Percentiles rank a stretch among this genome's conserved stretches.
Conservation (phyloP, 2,113 vertebrate genomes). For the Cyprinus carpio region DNA sequence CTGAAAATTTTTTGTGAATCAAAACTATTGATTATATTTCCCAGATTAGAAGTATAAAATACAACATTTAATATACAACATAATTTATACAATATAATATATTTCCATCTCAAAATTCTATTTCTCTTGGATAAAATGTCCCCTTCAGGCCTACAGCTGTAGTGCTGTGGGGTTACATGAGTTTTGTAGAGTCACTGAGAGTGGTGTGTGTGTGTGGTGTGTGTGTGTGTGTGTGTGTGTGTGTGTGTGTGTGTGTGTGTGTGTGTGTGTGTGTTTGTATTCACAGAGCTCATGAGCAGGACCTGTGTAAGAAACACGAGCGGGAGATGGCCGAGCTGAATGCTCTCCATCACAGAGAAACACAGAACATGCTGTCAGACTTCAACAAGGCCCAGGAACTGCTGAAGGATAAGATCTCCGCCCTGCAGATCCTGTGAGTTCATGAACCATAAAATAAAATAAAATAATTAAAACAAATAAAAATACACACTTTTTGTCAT, state of each 20-base stretch:
- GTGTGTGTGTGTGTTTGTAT: constrained; percentile 11
- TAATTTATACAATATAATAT: no score
- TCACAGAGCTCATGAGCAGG: constrained; percentile 92
- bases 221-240: no score
- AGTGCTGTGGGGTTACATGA: no score
- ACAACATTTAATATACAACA: neutral
- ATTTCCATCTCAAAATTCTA: neutral
- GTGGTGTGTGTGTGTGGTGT: neutral
- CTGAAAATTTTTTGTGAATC: neutral
- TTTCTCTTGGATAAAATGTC: neutral
- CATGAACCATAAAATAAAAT: constrained; percentile 40
- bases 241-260: no score
- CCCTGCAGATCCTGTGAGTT: constrained; percentile 97
- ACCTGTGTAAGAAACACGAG: constrained; percentile 94
- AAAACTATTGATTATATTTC: neutral
- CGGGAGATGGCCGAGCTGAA: constrained; percentile 88
- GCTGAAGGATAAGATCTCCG: constrained; percentile 98
- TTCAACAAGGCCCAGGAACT: constrained; percentile 99
- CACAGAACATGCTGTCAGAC: constrained; percentile 95
- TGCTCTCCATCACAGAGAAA: constrained; percentile 85
- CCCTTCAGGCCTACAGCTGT: neutral
- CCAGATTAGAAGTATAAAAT: neutral
- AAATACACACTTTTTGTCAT: neutral
- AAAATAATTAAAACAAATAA: no score
- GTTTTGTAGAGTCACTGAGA: neutral